phyloP scores from a whole-genome alignment of 2,797 vertebrate species.

The Oreonectes daqikongensis region DNA sequence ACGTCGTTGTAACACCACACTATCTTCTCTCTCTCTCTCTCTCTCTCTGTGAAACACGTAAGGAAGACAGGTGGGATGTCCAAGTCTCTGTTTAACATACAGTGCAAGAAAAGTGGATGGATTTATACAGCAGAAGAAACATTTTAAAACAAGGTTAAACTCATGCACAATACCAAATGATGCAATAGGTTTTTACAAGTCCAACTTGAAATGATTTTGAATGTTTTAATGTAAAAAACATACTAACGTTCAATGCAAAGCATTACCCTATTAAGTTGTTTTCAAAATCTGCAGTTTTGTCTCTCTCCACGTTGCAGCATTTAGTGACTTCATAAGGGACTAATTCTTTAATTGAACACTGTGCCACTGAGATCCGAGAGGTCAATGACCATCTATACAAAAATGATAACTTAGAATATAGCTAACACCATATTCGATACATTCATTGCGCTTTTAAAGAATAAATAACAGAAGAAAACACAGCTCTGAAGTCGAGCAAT shows the following conservation, averaged over 20 bases:
- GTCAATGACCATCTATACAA: neutral
- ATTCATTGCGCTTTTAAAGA: too few species aligned
- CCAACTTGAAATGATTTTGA: neutral
- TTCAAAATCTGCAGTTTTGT: neutral
- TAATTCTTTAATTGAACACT: neutral
- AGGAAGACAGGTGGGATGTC: neutral
- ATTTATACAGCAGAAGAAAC: neutral
- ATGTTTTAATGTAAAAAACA: too few species aligned
- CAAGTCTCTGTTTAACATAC: neutral
- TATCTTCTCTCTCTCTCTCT: neutral
- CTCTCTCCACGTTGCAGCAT: neutral
- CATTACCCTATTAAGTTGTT: too few species aligned
- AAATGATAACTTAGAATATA: neutral
- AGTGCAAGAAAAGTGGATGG: neutral
- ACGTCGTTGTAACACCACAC: neutral
- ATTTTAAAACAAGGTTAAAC: neutral
- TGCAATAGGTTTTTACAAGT: neutral
- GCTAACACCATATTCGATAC: neutral
- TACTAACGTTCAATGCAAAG: too few species aligned
- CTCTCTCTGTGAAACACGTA: neutral
- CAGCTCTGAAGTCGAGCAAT: neutral
- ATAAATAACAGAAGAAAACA: neutral
- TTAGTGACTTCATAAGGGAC: neutral
- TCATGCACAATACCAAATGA: neutral
- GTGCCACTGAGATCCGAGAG: neutral